phyloP scores from a whole-genome alignment of 2,113 vertebrate species.

The Lipotes vexillifer region DNA sequence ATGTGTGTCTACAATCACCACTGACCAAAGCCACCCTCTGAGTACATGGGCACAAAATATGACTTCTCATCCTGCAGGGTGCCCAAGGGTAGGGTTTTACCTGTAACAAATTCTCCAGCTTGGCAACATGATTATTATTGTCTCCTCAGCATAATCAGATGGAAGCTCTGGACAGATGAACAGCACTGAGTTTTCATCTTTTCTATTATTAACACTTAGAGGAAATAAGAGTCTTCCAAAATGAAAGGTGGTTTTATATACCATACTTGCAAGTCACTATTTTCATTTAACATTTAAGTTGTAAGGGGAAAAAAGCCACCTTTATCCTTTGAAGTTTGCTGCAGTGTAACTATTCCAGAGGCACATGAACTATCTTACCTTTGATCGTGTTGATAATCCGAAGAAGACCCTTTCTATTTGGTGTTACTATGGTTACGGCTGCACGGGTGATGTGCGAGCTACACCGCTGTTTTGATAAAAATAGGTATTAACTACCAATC shows the following conservation, averaged over 20 bases:
- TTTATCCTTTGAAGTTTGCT: constrained; percentile 58
- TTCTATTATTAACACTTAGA: neutral
- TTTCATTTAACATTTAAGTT: constrained; percentile 58
- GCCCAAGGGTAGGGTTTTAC: neutral
- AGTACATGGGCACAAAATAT: neutral
- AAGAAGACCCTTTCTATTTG: constrained; percentile 75
- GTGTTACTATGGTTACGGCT: constrained; percentile 81
- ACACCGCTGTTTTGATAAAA: constrained; percentile 76
- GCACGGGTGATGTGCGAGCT: constrained; percentile 62
- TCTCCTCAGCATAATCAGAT: neutral
- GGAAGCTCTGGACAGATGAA: neutral
- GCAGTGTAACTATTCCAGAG: constrained; percentile 65
- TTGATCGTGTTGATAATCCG: constrained; percentile 71
- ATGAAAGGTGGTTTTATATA: constrained; percentile 45
- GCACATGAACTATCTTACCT: constrained; percentile 68
- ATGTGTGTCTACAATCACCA: neutral
- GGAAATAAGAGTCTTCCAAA: constrained; percentile 22
- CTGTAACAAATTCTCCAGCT: neutral
- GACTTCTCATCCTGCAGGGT: neutral
- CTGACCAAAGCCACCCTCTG: neutral
- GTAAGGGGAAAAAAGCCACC: neutral
- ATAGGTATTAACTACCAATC: constrained; percentile 76
- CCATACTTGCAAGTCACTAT: constrained; percentile 14
- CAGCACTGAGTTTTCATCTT: neutral
- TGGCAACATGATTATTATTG: neutral